Percentiles rank a stretch among this genome's conserved stretches.
These are phyloP conservation scores for Saturnia japonica DNA, from an alignment of 2,888 invertebrate species.

Conservation along the genomic window DNA sequence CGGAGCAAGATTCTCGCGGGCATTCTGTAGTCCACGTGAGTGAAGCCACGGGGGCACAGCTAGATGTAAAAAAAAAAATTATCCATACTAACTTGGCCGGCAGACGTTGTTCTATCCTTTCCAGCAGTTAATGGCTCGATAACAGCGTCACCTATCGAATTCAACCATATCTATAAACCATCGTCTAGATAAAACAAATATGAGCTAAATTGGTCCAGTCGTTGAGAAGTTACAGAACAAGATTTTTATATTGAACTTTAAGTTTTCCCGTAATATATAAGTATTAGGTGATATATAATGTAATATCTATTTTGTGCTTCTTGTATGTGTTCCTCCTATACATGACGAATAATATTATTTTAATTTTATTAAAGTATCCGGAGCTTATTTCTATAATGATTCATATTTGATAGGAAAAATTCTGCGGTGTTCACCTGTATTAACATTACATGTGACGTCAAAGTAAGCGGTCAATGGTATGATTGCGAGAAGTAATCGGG, in stretches of 20 bases:
- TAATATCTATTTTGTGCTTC: neutral
- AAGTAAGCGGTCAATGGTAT: conserved; percentile 42
- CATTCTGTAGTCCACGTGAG: no score
- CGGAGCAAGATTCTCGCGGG: no score
- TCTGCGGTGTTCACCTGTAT: conserved; percentile 31
- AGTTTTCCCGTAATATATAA: neutral
- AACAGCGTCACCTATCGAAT: no score
- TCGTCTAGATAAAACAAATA: no score
- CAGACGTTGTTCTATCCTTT: no score
- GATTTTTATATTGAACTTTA: neutral
- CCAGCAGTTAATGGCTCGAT: no score
- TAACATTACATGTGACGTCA: conserved; percentile 54
- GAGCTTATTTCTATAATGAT: conserved; percentile 30
- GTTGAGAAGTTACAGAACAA: no score
- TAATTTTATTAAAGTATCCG: neutral
- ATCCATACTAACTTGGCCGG: no score
- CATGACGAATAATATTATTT: neutral
- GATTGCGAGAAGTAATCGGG: conserved; percentile 47
- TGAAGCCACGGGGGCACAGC: no score
- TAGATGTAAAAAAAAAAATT: no score
- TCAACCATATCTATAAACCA: no score
- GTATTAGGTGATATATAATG: neutral
- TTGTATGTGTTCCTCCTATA: neutral
- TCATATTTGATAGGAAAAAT: conserved; percentile 40
- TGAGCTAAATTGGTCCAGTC: no score